Conservation (phyloP, 2,797 vertebrate species). For the Iguana delicatissima region DNA sequence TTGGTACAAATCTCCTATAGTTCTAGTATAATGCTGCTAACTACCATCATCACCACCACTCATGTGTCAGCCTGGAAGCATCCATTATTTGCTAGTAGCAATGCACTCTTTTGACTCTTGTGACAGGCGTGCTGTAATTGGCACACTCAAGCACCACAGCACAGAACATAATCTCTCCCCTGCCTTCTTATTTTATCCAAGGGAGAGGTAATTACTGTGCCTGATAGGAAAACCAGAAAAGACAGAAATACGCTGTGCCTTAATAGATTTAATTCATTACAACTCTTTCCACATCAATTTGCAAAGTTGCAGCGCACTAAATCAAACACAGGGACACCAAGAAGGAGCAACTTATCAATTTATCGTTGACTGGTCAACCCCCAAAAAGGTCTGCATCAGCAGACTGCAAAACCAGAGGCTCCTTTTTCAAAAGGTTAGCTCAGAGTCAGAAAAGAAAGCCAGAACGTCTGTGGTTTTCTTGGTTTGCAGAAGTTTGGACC, state of each 20-base stretch:
- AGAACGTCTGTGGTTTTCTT: constrained; percentile 60
- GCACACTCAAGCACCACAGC: background rate
- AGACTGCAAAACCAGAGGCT: constrained; percentile 71
- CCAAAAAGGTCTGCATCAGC: constrained; percentile 57
- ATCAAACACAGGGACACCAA: constrained; percentile 50
- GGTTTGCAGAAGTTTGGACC: constrained; percentile 44
- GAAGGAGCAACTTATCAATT: constrained; percentile 71
- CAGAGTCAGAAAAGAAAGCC: constrained; percentile 66
- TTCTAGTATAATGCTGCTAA: background rate
- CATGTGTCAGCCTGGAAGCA: too few species aligned
- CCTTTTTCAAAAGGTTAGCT: constrained; percentile 61
- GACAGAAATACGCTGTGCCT: constrained; percentile 57
- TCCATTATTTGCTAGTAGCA: background rate
- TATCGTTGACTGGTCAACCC: constrained; percentile 39
- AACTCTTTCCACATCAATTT: constrained; percentile 66
- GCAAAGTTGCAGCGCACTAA: constrained; percentile 40
- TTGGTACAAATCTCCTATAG: too few species aligned
- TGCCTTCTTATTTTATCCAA: constrained; percentile 18
- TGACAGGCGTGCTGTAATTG: background rate
- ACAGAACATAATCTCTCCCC: constrained; percentile 34
- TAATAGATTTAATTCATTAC: constrained; percentile 57
- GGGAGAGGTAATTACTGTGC: constrained; percentile 34
- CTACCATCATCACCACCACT: background rate
- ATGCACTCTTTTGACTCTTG: background rate
- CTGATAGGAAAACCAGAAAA: constrained; percentile 71